Conservation (phyloP, 2,113 vertebrate genomes). For the Microcebus tavaratra region DNA sequence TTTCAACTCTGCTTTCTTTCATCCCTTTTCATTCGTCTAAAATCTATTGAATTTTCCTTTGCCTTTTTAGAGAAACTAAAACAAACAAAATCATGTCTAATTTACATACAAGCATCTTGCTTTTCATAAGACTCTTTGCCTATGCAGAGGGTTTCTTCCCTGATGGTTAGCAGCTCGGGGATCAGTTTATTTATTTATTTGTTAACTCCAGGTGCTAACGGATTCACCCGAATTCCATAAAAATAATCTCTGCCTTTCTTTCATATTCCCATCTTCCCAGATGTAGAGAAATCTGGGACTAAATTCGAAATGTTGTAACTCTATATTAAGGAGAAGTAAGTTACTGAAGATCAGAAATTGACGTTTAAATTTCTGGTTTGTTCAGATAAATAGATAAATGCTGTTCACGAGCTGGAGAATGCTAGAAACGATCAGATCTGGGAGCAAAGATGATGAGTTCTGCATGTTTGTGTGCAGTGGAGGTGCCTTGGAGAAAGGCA, state of each 20-base stretch:
- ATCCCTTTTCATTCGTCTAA: neutral
- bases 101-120: neutral
- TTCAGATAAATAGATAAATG: neutral
- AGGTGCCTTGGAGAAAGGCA: neutral
- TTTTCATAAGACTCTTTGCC: neutral
- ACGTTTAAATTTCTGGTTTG: neutral
- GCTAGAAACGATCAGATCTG: neutral
- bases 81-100: neutral
- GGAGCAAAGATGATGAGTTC: neutral
- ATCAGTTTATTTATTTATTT: neutral
- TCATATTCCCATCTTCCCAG: neutral
- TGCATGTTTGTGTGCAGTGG: neutral
- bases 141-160: neutral
- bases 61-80: neutral
- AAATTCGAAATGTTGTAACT: neutral
- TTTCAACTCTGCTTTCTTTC: neutral
- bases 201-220: neutral
- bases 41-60: neutral
- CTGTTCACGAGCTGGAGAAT: neutral
- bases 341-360: neutral
- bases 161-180: neutral
- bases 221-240: neutral
- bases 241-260: conserved; percentile 22
- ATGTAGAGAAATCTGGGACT: neutral
- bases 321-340: neutral